Conservation (phyloP, 2,113 vertebrate genomes). For the Actinemys pallida region DNA sequence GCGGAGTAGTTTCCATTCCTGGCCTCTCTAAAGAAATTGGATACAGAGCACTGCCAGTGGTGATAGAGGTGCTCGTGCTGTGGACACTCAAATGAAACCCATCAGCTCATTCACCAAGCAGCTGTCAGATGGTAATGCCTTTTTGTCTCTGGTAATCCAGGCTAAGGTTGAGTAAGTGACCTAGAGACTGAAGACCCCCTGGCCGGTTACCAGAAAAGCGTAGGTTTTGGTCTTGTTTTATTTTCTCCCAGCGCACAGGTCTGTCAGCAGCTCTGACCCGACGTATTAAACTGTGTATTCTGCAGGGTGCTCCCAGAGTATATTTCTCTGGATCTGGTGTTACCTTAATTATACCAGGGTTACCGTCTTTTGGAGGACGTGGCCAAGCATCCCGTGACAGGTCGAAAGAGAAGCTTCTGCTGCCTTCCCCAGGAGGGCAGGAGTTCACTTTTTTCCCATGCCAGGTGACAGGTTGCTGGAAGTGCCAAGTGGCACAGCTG, state of each 20-base stretch:
- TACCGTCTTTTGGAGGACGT: not conserved
- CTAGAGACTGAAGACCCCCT: not conserved
- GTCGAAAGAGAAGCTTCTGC: not conserved
- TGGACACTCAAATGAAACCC: not conserved
- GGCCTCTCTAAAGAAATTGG: not conserved
- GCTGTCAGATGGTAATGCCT: not conserved
- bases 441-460: not conserved
- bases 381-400: not conserved
- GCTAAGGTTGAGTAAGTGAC: not conserved
- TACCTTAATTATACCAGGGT: not conserved
- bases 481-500: constrained; percentile 9
- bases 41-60: accelerated
- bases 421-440: not conserved
- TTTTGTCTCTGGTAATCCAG: not conserved
- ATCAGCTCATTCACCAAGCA: not conserved
- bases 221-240: not conserved
- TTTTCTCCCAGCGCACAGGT: not conserved
- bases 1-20: not conserved
- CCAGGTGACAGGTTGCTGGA: not conserved
- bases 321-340: not conserved
- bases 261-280: not conserved
- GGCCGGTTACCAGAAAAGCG: not conserved
- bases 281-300: no score
- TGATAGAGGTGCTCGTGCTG: not conserved
- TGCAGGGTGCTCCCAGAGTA: not conserved